phyloP scores from a whole-genome alignment of 2,113 vertebrate species.

The Electrona antarctica region DNA sequence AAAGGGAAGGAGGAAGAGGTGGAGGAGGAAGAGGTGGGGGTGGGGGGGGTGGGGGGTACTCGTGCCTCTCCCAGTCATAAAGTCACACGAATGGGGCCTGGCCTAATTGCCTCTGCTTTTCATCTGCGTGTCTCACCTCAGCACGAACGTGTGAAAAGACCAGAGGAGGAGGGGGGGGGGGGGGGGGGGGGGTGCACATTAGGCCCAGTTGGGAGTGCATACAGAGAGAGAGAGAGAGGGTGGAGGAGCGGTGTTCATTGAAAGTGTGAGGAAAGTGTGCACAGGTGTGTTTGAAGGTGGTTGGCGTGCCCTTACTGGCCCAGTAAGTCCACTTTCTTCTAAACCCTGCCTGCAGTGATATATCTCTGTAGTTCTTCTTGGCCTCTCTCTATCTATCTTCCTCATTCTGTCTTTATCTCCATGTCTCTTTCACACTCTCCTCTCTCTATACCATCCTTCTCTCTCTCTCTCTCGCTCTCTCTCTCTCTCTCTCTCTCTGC shows the following conservation, averaged over 20 bases:
- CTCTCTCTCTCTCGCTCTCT: slow-evolving; percentile 13
- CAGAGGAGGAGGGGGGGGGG: not conserved
- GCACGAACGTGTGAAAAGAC: slow-evolving; percentile 39
- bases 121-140: slow-evolving; percentile 49
- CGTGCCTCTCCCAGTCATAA: slow-evolving; percentile 51
- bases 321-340: slow-evolving; percentile 12
- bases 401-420: slow-evolving; percentile 13
- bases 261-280: slow-evolving; percentile 35
- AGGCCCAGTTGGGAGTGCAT: too few relatives aligned
- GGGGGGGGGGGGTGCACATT: not conserved
- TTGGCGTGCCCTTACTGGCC: slow-evolving; percentile 7
- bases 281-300: slow-evolving; percentile 43
- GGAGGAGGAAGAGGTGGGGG: slow-evolving; percentile 26
- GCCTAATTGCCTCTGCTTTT: slow-evolving; percentile 63
- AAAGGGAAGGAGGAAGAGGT: not conserved
- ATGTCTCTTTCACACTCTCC: too few relatives aligned
- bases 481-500: slow-evolving; percentile 31
- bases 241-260: slow-evolving; percentile 20
- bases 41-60: slow-evolving; percentile 20
- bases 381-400: slow-evolving; percentile 13
- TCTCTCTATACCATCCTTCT: not conserved
- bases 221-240: slow-evolving; percentile 3
- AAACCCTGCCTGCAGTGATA: not conserved
- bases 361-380: not conserved
- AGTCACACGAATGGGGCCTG: slow-evolving; percentile 41